Conservation (phyloP, 2,797 vertebrate species). For the Mus caroli region DNA sequence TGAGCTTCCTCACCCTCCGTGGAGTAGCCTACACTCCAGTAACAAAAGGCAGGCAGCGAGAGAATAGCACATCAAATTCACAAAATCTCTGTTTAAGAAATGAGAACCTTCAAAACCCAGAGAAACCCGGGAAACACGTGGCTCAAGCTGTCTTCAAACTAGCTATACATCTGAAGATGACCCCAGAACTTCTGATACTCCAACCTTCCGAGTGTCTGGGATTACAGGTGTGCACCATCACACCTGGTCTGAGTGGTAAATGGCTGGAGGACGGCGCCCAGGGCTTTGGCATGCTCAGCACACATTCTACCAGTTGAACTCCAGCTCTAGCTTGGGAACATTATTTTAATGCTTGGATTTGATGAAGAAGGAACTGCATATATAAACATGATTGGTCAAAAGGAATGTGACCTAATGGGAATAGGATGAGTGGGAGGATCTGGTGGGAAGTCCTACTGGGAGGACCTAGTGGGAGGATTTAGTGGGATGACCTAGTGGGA, state of each 20-base stretch:
- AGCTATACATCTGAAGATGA: not conserved
- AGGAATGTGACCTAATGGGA: not conserved
- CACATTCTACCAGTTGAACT: not conserved
- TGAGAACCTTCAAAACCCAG: not conserved
- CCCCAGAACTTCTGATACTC: not conserved
- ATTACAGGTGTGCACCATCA: not conserved
- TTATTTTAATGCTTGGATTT: not conserved
- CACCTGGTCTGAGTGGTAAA: not conserved
- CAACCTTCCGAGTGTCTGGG: not conserved
- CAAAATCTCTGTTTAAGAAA: too few species aligned
- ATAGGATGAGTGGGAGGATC: fast-evolving
- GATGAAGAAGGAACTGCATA: not conserved
- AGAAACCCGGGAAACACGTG: not conserved
- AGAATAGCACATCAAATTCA: not conserved
- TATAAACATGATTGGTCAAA: not conserved
- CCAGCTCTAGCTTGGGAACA: not conserved
- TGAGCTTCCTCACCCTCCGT: not conserved
- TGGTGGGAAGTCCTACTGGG: not conserved
- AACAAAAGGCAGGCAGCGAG: not conserved
- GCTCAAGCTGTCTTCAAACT: not conserved
- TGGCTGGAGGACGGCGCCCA: not conserved
- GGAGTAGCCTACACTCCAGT: not conserved
- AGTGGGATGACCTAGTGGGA: too few species aligned
- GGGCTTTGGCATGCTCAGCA: too few species aligned
- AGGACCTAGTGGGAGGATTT: too few species aligned